phyloP scores from a whole-genome alignment of 2,888 invertebrate genomes.

The Timandra comae region DNA sequence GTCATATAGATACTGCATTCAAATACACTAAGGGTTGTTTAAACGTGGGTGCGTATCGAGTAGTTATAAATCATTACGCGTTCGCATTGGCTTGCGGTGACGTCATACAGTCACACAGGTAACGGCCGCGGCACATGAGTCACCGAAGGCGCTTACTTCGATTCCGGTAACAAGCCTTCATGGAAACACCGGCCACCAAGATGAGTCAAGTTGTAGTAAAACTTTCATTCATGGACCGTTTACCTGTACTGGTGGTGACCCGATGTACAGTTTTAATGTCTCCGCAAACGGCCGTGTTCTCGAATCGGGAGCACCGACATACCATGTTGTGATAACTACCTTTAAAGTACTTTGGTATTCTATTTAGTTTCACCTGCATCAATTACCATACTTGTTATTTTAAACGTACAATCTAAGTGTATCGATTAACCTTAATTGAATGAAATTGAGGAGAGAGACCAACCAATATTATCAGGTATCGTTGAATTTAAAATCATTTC shows the following conservation, averaged over 20 bases:
- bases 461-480: too few species aligned
- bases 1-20: too few species aligned
- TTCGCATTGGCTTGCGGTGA: constrained; percentile 1
- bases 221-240: constrained; percentile 25
- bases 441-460: too few species aligned
- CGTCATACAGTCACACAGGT: constrained; percentile 4
- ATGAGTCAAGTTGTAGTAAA: constrained; percentile 23
- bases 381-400: too few species aligned
- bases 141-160: constrained; percentile 21
- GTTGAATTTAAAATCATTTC: too few species aligned
- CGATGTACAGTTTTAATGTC: not conserved
- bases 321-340: too few species aligned
- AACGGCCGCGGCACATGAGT: constrained; percentile 21
- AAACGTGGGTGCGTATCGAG: constrained; percentile 43
- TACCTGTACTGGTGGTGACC: constrained; percentile 3
- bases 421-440: too few species aligned
- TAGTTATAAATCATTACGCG: constrained; percentile 41
- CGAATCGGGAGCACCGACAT: too few species aligned
- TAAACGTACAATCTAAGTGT: too few species aligned
- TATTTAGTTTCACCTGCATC: too few species aligned
- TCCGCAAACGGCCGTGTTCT: not conserved
- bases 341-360: too few species aligned
- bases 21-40: too few species aligned
- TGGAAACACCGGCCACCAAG: constrained; percentile 18
- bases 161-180: constrained; percentile 31